Evolutionary conservation across 2,113 vertebrate species (phyloP).

Genomic region (Toxostoma redivivum): DNA sequence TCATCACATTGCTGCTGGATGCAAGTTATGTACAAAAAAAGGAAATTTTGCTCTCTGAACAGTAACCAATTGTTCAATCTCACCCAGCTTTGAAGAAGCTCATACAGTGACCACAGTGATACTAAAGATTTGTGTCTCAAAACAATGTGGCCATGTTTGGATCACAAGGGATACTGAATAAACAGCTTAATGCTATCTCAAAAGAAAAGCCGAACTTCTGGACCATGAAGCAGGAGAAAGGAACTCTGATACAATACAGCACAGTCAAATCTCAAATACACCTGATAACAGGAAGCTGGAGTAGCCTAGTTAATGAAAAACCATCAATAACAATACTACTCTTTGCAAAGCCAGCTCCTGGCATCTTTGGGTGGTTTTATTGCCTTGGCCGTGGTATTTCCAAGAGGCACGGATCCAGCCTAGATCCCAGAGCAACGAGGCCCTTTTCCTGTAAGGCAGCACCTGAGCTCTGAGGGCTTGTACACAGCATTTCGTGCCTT

Average conservation of each 20-base stretch:
- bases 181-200: not conserved
- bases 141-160: not conserved
- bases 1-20: not conserved
- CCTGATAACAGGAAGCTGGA: slow-evolving; percentile 43
- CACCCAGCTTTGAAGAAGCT: not conserved
- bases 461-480: not conserved
- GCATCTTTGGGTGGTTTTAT: slow-evolving; percentile 6
- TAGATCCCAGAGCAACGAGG: not conserved
- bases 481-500: not conserved
- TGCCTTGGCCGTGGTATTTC: not conserved
- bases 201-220: slow-evolving; percentile 34
- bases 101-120: not conserved
- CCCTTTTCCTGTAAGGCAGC: not conserved
- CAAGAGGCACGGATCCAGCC: not conserved
- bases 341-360: slow-evolving; percentile 4
- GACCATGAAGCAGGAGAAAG: slow-evolving; percentile 48
- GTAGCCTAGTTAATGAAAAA: slow-evolving; percentile 62
- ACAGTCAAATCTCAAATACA: not conserved
- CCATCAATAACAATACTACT: slow-evolving; percentile 31
- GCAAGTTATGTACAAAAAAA: not conserved
- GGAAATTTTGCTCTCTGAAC: not conserved
- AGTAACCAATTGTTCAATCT: not conserved
- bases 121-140: not conserved
- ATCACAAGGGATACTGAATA: not conserved
- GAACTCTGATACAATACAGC: not conserved